Percentiles rank a stretch among this genome's conserved stretches.
These are phyloP conservation scores for Peromyscus attwateri DNA, from an alignment of 2,797 vertebrate species.

Conservation along the genomic window DNA sequence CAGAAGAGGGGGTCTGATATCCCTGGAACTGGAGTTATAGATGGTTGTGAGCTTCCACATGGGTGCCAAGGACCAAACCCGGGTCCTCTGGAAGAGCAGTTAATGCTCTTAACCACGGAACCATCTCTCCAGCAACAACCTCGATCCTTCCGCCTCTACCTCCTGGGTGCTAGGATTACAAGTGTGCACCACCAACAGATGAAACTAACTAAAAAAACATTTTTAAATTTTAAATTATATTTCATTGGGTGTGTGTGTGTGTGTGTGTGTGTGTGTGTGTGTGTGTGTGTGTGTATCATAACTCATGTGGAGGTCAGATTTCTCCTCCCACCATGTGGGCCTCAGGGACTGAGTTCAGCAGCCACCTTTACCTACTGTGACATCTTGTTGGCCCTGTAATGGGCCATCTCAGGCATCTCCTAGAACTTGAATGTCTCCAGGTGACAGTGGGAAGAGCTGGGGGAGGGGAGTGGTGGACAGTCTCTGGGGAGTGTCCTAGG, in stretches of 20 bases:
- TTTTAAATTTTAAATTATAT: neutral
- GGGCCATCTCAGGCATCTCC: neutral
- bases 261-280: too few species aligned
- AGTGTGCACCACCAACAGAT: neutral
- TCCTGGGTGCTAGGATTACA: neutral
- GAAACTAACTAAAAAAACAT: neutral
- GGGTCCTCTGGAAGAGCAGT: neutral
- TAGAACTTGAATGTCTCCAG: neutral
- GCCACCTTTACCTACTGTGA: neutral
- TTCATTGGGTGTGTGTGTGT: neutral
- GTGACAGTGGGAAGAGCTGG: slow-evolving; percentile 36
- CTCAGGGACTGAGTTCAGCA: neutral
- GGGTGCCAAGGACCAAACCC: neutral
- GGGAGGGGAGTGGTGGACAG: slow-evolving; percentile 16
- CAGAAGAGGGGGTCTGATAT: neutral
- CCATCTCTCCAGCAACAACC: neutral
- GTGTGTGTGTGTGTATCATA: neutral
- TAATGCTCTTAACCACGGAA: neutral
- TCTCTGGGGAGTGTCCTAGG: slow-evolving; percentile 10
- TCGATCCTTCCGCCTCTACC: neutral
- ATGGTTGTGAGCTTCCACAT: neutral
- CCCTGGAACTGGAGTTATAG: neutral
- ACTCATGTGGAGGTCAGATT: neutral
- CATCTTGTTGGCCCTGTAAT: neutral
- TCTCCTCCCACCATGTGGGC: neutral